Evolutionary conservation across 2,797 vertebrate species (phyloP).

Genomic region (Carduelis carduelis): DNA sequence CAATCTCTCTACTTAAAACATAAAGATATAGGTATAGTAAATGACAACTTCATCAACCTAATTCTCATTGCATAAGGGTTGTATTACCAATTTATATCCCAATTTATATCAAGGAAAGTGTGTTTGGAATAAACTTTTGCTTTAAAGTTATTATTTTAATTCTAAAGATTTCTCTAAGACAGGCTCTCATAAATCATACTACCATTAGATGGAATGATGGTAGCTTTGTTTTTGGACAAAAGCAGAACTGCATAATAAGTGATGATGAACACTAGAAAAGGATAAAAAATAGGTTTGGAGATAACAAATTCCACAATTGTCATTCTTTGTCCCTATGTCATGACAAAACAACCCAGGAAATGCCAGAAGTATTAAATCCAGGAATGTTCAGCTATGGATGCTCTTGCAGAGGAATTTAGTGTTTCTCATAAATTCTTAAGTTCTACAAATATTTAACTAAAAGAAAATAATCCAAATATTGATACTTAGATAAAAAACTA

Average conservation of each 20-base stretch:
- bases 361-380: background rate
- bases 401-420: background rate
- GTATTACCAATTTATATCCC: background rate
- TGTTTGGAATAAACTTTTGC: background rate
- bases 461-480: background rate
- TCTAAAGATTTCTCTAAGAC: background rate
- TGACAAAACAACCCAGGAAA: background rate
- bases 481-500: background rate
- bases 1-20: background rate
- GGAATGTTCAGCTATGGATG: background rate
- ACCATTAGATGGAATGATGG: background rate
- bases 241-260: background rate
- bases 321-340: background rate
- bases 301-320: background rate
- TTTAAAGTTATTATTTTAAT: background rate
- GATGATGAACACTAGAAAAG: background rate
- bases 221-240: background rate
- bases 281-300: background rate
- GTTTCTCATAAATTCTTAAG: background rate
- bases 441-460: background rate
- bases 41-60: background rate
- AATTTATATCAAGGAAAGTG: background rate
- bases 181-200: background rate
- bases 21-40: background rate
- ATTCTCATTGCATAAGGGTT: background rate